Evolutionary conservation across 2,113 vertebrate genomes (phyloP), one percentile per base, ranked within the genome.

Genomic region (Tychaedon coryphoeus): DNA sequence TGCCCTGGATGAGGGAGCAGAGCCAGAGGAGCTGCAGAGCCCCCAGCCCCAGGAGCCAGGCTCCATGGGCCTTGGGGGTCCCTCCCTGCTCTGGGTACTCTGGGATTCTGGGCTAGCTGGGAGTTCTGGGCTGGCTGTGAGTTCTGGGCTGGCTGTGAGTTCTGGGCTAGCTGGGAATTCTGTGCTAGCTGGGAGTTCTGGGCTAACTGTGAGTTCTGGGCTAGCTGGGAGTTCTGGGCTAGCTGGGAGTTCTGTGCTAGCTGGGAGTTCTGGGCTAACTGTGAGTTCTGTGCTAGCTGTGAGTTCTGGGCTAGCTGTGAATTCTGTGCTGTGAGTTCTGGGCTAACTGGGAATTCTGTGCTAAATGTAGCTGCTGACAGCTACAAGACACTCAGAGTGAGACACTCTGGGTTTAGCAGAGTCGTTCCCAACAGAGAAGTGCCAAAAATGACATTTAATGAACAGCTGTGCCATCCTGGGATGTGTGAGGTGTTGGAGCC

Each of bases 331-430:
- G 4, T 5, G 7, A 42, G 33, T 19, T 36, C 51, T 65, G 50
- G 54, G 57, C 51, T 12, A 11, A 9, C 4, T 3, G 4, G 5
- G 7, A n/a, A 19, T n/a, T 45, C 60, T 54, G 48, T 22, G 71
- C 38, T 6, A 14, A 19, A 14, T 4, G 11, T 5, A 10, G 64
- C 33, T 47, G 65, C 70, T 29, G 12, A 45, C 43, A 45, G 43
- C 43, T 45, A 10, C 43, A 45, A 20, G 43, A 45, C 43, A 45
- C 43, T 45, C 60, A 54, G 45, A 16, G 28, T 0, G 0, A 62
- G 42, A 15, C 12, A 7, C 11, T 56, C 33, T 9, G 29, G 23
- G 8, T 19, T 74, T 12, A 48, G 50, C 45, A 76, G 50, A 45
- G 42, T 42, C 36, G 12, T 15, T 92, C 62, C 77, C 29, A 36